Evolutionary conservation across 2,113 vertebrate genomes (phyloP).

Genomic region (Myrmecophaga tridactyla): DNA sequence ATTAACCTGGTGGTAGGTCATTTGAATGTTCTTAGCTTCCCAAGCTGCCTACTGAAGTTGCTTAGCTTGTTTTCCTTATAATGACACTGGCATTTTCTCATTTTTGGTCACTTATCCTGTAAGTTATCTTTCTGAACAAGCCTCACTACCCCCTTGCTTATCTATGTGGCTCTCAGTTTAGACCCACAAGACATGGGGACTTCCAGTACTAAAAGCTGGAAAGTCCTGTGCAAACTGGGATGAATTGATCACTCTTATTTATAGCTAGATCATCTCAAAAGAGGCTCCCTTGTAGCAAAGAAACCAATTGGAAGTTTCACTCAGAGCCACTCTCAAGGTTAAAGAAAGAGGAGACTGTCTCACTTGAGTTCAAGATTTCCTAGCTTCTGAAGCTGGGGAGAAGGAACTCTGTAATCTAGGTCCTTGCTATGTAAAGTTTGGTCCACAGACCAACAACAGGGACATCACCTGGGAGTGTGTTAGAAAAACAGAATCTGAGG

Average conservation of each 20-base stretch:
- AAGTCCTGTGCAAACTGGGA: neutral
- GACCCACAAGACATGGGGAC: neutral
- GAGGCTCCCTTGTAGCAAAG: neutral
- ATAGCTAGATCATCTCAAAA: neutral
- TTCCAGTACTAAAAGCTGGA: neutral
- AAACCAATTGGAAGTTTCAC: neutral
- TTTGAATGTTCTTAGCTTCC: neutral
- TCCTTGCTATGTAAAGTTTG: neutral
- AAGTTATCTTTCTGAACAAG: conserved; percentile 2
- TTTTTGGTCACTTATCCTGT: neutral
- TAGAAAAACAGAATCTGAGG: neutral
- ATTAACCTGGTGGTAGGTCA: neutral
- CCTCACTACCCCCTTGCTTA: neutral
- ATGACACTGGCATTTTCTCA: neutral
- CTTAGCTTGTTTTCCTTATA: neutral
- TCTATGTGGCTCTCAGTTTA: neutral
- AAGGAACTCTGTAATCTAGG: neutral
- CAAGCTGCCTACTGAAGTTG: neutral
- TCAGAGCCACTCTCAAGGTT: neutral
- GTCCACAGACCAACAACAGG: neutral
- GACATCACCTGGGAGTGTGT: neutral
- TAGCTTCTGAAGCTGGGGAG: neutral
- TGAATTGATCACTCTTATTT: neutral
- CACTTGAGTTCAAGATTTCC: neutral
- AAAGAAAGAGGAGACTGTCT: neutral